These are phyloP conservation scores for Aplodontia rufa DNA, from an alignment of 2,113 vertebrate genomes.

Conservation along the genomic window DNA sequence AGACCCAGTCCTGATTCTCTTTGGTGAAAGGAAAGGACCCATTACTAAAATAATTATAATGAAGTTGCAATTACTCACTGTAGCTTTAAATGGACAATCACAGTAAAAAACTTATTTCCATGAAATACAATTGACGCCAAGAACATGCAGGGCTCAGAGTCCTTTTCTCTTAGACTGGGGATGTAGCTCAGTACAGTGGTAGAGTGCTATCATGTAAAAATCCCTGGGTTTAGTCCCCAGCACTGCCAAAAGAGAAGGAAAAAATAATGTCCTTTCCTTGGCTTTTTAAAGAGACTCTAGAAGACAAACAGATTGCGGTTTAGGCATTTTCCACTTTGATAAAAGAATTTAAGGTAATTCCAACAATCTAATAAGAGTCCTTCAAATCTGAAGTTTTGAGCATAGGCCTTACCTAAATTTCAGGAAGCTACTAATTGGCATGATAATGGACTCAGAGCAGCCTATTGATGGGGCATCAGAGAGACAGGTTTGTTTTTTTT, in stretches of 20 bases:
- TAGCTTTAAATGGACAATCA: not conserved
- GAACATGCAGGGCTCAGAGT: not conserved
- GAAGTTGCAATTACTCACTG: not conserved
- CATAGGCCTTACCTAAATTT: not conserved
- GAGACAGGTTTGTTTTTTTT: no score
- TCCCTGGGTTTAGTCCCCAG: not conserved
- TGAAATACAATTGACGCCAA: not conserved
- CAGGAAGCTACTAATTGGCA: not conserved
- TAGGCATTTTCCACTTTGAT: not conserved
- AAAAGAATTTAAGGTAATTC: constrained; percentile 8
- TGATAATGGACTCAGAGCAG: not conserved
- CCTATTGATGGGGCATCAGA: not conserved
- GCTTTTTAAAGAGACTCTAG: not conserved
- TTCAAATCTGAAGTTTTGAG: not conserved
- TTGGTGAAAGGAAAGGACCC: not conserved
- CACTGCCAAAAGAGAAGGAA: not conserved
- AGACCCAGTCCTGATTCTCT: not conserved
- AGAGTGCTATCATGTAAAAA: not conserved
- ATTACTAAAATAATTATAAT: not conserved
- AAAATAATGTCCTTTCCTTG: not conserved
- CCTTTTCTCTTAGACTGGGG: constrained; percentile 1
- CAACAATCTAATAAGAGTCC: not conserved
- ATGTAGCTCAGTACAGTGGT: not conserved
- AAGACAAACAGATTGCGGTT: not conserved
- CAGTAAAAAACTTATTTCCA: not conserved